Conservation (phyloP, 2,888 invertebrate species). For the Hirtodrosophila duncani region DNA sequence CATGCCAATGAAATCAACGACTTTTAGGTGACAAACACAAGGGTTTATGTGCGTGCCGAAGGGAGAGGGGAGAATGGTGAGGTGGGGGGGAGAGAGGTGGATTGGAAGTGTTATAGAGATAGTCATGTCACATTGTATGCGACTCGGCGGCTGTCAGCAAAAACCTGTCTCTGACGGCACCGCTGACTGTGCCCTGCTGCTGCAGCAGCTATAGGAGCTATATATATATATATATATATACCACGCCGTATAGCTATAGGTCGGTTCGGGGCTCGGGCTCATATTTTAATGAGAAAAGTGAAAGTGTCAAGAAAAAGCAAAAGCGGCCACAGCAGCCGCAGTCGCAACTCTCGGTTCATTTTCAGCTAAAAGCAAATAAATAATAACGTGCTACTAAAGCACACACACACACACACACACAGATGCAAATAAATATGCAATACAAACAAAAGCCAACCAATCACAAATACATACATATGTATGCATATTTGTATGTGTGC, state of each 20-base stretch:
- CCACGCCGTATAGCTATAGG: too few relatives aligned
- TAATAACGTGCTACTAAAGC: constrained; percentile 49
- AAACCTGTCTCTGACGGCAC: constrained; percentile 36
- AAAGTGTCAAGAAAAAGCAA: constrained; percentile 63
- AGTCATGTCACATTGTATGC: constrained; percentile 28
- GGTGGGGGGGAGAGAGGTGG: too few relatives aligned
- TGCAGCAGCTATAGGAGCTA: constrained; percentile 14
- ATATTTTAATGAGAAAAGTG: constrained; percentile 73
- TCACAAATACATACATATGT: neutral
- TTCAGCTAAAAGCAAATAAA: constrained; percentile 61
- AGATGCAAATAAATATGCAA: neutral
- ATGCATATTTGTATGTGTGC: too few relatives aligned
- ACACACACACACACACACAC: constrained; percentile 29
- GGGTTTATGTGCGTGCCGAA: too few relatives aligned
- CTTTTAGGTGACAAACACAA: too few relatives aligned
- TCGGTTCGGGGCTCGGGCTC: constrained; percentile 42
- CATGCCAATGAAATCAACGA: too few relatives aligned
- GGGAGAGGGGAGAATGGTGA: too few relatives aligned
- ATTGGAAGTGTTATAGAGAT: neutral
- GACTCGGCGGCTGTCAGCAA: constrained; percentile 37
- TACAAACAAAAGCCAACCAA: neutral
- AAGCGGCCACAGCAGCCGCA: constrained; percentile 23
- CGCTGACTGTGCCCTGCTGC: constrained; percentile 3
- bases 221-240: too few relatives aligned
- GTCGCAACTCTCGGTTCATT: too few relatives aligned